Percentiles rank a stretch among this genome's conserved stretches.
Evolutionary conservation across 2,888 invertebrate species (phyloP).

Genomic region (Amblyteles armatorius): DNA sequence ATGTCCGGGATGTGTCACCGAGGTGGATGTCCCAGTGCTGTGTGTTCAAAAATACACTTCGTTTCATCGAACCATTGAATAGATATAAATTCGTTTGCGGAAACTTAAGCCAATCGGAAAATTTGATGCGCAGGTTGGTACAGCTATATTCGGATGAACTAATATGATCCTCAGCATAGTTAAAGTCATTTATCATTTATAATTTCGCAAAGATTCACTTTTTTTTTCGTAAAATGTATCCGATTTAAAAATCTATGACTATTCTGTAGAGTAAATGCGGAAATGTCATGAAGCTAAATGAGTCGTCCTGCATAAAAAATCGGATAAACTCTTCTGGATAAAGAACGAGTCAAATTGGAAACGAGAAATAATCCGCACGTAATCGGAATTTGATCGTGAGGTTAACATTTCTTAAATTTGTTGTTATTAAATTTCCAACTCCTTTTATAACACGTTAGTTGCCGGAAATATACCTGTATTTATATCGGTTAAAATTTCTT

Average conservation of each 20-base stretch:
- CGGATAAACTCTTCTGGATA: background rate
- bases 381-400: background rate
- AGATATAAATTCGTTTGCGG: background rate
- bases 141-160: too few species aligned
- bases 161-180: too few species aligned
- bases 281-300: background rate
- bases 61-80: background rate
- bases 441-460: background rate
- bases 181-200: too few species aligned
- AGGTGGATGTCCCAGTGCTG: background rate
- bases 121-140: too few species aligned
- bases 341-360: background rate
- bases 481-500: background rate
- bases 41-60: background rate
- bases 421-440: background rate
- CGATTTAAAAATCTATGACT: too few species aligned
- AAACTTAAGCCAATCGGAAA: too few species aligned
- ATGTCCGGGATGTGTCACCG: background rate
- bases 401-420: background rate
- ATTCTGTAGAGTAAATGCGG: too few species aligned
- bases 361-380: too few species aligned
- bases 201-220: too few species aligned
- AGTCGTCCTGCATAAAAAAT: background rate
- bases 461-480: background rate
- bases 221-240: too few species aligned